Percentiles rank a stretch among this genome's conserved stretches.
These are phyloP conservation scores for Grammomys dolichurus DNA, from an alignment of 2,113 vertebrate genomes.

Conservation along the genomic window DNA sequence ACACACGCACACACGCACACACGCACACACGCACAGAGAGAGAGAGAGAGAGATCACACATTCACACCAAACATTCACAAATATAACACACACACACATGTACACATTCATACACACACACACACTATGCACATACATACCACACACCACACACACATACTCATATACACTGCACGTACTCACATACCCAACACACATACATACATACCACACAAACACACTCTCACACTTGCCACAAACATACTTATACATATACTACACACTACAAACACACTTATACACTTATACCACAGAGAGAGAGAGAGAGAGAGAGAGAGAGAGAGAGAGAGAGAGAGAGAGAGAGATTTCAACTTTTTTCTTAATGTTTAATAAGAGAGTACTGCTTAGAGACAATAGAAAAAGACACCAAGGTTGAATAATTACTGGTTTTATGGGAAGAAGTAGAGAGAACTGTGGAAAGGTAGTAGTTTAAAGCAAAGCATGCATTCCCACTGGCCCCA, in stretches of 20 bases:
- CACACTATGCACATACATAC: background rate
- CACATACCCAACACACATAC: background rate
- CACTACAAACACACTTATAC: background rate
- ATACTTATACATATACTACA: background rate
- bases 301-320: too few species aligned
- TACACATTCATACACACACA: background rate
- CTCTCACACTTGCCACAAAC: too few species aligned
- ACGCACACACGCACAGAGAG: background rate
- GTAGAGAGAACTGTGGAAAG: background rate
- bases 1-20: background rate
- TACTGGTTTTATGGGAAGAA: background rate
- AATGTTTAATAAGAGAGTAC: background rate
- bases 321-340: too few species aligned
- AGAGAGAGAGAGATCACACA: background rate
- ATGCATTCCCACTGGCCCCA: background rate
- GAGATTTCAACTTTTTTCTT: background rate
- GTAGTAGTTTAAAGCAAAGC: slow-evolving; percentile 9
- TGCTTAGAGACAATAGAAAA: background rate
- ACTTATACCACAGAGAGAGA: background rate
- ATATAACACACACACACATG: background rate
- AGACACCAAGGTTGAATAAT: background rate
- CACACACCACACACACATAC: background rate
- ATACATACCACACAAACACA: background rate
- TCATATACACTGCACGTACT: background rate
- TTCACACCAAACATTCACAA: background rate